Conservation (phyloP, 2,113 vertebrate genomes). For the Caranx ignobilis region DNA sequence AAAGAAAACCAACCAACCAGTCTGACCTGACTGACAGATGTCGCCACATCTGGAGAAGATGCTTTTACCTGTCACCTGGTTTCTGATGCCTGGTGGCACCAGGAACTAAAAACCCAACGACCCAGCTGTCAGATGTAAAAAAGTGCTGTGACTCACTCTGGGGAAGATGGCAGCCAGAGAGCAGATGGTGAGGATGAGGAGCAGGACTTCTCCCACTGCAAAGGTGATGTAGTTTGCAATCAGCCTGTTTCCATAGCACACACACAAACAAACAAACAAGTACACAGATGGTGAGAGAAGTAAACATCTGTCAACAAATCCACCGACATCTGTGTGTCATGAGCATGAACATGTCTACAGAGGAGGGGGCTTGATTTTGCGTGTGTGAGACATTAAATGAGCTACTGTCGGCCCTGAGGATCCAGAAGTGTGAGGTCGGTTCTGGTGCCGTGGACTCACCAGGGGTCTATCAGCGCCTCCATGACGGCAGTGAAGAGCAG, state of each 20-base stretch:
- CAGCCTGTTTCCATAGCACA: constrained; percentile 82
- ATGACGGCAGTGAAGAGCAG: constrained; percentile 90
- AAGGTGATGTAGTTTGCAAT: constrained; percentile 95
- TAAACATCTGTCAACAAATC: neutral
- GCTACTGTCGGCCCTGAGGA: too few relatives aligned
- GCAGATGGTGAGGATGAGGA: constrained; percentile 92
- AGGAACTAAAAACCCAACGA: neutral
- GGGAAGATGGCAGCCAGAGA: constrained; percentile 96
- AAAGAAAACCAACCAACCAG: neutral
- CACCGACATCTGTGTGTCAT: neutral
- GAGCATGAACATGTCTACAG: too few relatives aligned
- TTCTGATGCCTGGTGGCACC: neutral
- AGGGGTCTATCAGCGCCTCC: constrained; percentile 91
- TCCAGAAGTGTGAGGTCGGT: too few relatives aligned
- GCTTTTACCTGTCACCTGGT: too few relatives aligned
- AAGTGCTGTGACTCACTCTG: constrained; percentile 84
- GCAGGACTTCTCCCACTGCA: constrained; percentile 89
- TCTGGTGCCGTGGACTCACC: constrained; percentile 77
- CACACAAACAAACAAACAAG: constrained; percentile 24
- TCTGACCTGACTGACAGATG: neutral
- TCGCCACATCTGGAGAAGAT: neutral
- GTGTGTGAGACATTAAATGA: too few relatives aligned
- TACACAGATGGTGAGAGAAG: neutral
- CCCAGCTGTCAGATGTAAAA: neutral
- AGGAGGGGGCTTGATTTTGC: too few relatives aligned